A percentile compares a stretch with the other conserved stretches of the same genome.
Evolutionary conservation across 2,113 vertebrate genomes (phyloP).

Genomic region (Apteryx owenii): DNA sequence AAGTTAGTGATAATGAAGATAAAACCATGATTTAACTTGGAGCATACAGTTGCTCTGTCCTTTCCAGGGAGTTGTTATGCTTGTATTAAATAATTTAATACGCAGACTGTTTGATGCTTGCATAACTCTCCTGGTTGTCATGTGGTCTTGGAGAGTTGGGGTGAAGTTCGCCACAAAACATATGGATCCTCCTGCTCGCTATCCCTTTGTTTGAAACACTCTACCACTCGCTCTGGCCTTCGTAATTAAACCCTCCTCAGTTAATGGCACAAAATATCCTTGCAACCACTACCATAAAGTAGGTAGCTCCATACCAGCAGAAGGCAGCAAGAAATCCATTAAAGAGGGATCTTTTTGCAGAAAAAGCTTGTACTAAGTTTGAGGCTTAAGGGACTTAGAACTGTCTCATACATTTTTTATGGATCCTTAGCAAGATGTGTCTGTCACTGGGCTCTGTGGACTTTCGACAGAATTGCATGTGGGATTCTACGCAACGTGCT

Average conservation of each 20-base stretch:
- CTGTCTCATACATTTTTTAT: neutral
- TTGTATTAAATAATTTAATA: neutral
- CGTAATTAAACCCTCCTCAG: neutral
- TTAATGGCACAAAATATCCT: neutral
- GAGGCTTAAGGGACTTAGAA: neutral
- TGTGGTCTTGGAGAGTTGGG: neutral
- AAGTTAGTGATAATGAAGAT: neutral
- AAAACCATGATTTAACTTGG: neutral
- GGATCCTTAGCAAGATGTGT: neutral
- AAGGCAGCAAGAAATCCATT: neutral
- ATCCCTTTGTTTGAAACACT: neutral
- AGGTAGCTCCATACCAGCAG: neutral
- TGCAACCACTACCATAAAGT: neutral
- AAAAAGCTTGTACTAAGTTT: neutral
- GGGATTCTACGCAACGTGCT: neutral
- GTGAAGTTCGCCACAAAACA: neutral
- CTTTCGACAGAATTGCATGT: neutral
- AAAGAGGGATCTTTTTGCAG: neutral
- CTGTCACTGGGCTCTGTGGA: neutral
- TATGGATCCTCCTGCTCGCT: neutral
- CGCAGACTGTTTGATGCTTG: neutral
- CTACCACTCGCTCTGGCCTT: neutral
- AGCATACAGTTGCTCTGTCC: neutral
- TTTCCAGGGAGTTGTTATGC: neutral
- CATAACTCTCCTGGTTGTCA: neutral